These are phyloP conservation scores for Colostygia pectinataria DNA, from an alignment of 2,888 invertebrate genomes.

Conservation along the genomic window DNA sequence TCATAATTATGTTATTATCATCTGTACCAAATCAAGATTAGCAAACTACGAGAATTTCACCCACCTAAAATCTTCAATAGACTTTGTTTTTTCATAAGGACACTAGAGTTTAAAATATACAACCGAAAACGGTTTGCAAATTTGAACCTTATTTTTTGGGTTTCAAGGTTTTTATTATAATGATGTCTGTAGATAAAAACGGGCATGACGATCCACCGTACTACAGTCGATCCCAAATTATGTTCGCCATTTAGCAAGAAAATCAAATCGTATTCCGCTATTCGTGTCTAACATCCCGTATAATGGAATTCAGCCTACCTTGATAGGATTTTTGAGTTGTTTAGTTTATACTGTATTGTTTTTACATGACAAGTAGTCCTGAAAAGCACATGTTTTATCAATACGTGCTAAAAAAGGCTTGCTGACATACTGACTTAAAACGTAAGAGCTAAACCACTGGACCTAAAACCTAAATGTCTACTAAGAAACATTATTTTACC, in stretches of 20 bases:
- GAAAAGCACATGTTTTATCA: too few species aligned
- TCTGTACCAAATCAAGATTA: not conserved
- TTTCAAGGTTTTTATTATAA: not conserved
- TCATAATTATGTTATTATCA: too few species aligned
- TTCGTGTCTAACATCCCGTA: conserved; percentile 36
- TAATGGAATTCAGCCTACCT: conserved; percentile 32
- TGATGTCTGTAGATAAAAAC: not conserved
- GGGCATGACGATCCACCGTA: not conserved
- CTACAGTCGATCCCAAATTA: conserved; percentile 29
- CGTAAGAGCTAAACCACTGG: too few species aligned
- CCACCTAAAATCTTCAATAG: conserved; percentile 1
- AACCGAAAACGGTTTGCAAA: not conserved
- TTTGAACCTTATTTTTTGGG: not conserved
- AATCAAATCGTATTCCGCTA: conserved; percentile 32
- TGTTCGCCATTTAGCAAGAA: conserved; percentile 40
- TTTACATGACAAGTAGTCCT: too few species aligned
- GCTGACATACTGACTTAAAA: too few species aligned
- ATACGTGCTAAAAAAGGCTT: too few species aligned
- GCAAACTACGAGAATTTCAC: conserved; percentile 1
- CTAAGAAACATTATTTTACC: too few species aligned
- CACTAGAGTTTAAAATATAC: not conserved
- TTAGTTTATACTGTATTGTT: too few species aligned
- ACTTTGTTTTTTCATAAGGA: not conserved
- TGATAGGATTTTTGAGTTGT: conserved; percentile 10
- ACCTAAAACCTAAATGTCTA: too few species aligned